These are phyloP conservation scores for Chaenodraco wilsoni DNA, from an alignment of 2,797 vertebrate species.

Conservation along the genomic window DNA sequence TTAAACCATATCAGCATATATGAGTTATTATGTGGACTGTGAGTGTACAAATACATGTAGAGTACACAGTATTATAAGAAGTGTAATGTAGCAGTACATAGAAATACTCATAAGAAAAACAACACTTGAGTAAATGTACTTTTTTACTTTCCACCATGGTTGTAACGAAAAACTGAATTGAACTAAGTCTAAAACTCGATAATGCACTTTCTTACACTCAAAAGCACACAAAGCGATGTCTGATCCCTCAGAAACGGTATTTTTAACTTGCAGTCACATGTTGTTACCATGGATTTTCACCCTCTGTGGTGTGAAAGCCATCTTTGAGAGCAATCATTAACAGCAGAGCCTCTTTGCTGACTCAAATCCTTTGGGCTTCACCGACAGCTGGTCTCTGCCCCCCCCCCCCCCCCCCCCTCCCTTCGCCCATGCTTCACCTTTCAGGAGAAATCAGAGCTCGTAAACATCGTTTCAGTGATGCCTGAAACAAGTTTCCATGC, in stretches of 20 bases:
- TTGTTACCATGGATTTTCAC: conserved; percentile 43
- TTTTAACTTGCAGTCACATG: conserved; percentile 22
- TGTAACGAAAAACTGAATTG: background rate
- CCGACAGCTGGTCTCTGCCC: conserved; percentile 78
- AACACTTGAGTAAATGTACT: too few species aligned
- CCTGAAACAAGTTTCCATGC: conserved; percentile 73
- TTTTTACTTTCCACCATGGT: too few species aligned
- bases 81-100: too few species aligned
- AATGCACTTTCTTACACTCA: background rate
- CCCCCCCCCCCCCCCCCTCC: conserved; percentile 51
- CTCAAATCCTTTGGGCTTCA: conserved; percentile 75
- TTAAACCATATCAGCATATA: too few species aligned
- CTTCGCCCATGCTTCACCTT: conserved; percentile 74
- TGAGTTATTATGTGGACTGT: too few species aligned
- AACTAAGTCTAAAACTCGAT: conserved; percentile 12
- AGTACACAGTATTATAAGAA: too few species aligned
- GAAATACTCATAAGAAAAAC: too few species aligned
- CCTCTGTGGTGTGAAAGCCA: conserved; percentile 44
- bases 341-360: conserved; percentile 73
- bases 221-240: conserved; percentile 1
- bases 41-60: too few species aligned
- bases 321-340: conserved; percentile 59
- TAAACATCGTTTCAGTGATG: conserved; percentile 70
- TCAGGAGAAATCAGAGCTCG: conserved; percentile 67
- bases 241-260: background rate